Evolutionary conservation across 2,797 vertebrate species (phyloP), one percentile per base, ranked within the genome.

Genomic region (Thalassophryne amazonica): DNA sequence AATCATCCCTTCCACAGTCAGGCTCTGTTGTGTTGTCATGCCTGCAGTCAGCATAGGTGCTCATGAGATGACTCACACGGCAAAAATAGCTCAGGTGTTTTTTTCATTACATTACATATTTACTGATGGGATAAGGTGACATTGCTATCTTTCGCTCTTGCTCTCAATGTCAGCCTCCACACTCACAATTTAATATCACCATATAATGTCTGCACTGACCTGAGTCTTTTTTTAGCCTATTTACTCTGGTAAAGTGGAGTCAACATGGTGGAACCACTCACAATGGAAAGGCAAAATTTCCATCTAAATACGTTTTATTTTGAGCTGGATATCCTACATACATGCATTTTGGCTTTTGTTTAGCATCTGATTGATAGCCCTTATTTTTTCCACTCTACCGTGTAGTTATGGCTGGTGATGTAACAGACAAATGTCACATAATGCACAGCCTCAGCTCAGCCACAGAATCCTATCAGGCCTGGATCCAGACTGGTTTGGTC

Each of bases 181-280:
- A 50, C 42, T 53, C 51, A 25, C 52, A 58, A 62, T 81, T 69
- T 76, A 71, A 76, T 70, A 78, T 69, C 54, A n/a, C n/a, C n/a
- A n/a, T n/a, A n/a, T n/a, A n/a, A 64, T 51, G 47, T 78, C 65
- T 57, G 47, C 23, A n/a, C 60, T 70, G 66, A 67, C 69, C 67
- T n/a, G 15, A 37, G 50, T 63, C 58, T 67, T 60, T 57, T 67
- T 45, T 53, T 54, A 29, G 62, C 36, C 60, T 22, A 42, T 78
- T 76, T 75, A 47, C 64, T 54, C 46, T 37, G 21, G 34, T 54
- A 48, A 64, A 68, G 62, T 60, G 63, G 56, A 62, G 61, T 80
- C 64, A 77, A 80, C 53, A 27, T 54, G 56, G 77, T 68, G 73
- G 65, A 76, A 64, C 68, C 50, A 46, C 51, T 76, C 47, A 18